phyloP scores from a whole-genome alignment of 2,797 vertebrate species.

The Simalia tracyae region DNA sequence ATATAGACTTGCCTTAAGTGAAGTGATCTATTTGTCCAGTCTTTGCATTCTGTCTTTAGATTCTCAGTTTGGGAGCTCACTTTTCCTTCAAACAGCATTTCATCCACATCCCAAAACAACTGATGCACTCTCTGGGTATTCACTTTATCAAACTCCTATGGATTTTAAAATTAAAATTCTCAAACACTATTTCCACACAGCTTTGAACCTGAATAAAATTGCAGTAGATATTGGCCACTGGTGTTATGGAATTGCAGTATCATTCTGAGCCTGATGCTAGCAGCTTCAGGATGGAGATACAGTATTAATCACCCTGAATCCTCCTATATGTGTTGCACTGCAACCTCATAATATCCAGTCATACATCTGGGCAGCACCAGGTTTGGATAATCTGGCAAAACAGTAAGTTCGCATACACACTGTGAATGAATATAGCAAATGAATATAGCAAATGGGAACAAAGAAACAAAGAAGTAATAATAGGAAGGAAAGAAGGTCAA shows the following conservation, averaged over 20 bases:
- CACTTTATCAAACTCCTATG: conserved; percentile 82
- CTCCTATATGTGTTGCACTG: background rate
- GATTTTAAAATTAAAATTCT: conserved; percentile 15
- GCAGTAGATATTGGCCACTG: background rate
- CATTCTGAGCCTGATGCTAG: background rate
- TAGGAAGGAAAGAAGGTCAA: background rate
- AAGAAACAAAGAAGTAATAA: background rate
- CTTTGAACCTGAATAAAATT: conserved; percentile 12
- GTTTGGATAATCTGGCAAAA: background rate
- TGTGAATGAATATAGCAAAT: background rate
- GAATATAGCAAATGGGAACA: background rate
- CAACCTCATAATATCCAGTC: background rate
- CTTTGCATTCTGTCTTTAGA: conserved; percentile 76
- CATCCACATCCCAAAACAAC: conserved; percentile 82
- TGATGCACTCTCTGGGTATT: conserved; percentile 78
- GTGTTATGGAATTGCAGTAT: background rate
- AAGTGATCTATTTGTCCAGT: conserved; percentile 79
- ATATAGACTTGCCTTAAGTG: conserved; percentile 77
- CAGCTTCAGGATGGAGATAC: background rate
- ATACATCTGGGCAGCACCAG: background rate
- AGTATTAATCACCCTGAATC: background rate
- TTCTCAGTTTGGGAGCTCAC: conserved; percentile 73
- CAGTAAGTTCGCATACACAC: background rate
- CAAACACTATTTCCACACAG: background rate
- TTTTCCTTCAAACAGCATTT: conserved; percentile 84